Percentiles rank a stretch among this genome's conserved stretches.
Conservation (phyloP, 2,113 vertebrate species). For the Tragelaphus buxtoni region DNA sequence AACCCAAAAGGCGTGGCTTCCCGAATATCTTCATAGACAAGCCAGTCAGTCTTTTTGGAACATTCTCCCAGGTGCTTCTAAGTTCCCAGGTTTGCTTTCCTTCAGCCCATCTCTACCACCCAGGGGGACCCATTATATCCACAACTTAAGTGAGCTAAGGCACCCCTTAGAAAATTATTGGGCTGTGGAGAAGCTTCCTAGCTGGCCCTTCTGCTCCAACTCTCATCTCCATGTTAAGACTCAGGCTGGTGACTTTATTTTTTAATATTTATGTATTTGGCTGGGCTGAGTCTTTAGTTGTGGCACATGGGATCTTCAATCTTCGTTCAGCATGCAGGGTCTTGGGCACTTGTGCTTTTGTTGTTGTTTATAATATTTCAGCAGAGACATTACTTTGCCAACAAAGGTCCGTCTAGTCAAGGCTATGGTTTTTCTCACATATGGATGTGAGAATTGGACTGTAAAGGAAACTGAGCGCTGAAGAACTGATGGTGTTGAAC, state of each 20-base stretch:
- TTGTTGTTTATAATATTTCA: not conserved
- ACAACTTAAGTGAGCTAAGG: not conserved
- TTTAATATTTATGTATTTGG: not conserved
- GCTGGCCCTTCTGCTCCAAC: not conserved
- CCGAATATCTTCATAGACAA: not conserved
- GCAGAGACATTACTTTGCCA: no score
- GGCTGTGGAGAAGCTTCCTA: not conserved
- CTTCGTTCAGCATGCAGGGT: rapidly evolving
- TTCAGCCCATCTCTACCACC: not conserved
- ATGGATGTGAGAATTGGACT: no score
- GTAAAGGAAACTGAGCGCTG: rapidly evolving
- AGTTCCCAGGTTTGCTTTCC: not conserved
- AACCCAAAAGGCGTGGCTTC: not conserved
- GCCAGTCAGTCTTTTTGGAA: not conserved
- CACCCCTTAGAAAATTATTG: not conserved
- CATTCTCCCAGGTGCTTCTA: not conserved
- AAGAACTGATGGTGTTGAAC: no score
- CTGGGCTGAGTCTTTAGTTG: not conserved
- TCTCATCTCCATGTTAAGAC: not conserved
- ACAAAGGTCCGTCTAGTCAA: no score
- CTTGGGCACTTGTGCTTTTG: not conserved
- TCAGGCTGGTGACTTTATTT: not conserved
- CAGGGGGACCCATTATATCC: not conserved
- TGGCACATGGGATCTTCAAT: not conserved
- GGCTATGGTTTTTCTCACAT: no score